phyloP scores from a whole-genome alignment of 2,797 vertebrate species.

The Saxicola maurus region DNA sequence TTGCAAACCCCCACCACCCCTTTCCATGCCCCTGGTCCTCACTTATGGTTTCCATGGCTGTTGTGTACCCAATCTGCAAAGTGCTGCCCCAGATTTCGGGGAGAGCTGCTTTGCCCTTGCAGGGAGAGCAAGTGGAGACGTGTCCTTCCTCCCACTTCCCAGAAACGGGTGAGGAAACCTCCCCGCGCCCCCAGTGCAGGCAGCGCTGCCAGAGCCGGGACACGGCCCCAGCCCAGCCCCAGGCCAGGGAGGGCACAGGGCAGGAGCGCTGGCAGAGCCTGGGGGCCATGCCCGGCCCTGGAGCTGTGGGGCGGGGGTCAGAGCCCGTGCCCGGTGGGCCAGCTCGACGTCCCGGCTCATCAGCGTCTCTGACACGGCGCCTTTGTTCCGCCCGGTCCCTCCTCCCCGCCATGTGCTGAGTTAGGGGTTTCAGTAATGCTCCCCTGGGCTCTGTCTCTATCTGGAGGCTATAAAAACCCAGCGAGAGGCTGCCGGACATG shows the following conservation, averaged over 20 bases:
- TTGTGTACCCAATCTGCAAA: not conserved
- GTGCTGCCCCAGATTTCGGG: fast-evolving
- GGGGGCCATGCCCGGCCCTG: fast-evolving
- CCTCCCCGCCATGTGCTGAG: slow-evolving; percentile 82
- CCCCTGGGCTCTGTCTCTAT: slow-evolving; percentile 67
- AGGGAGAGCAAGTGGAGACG: not conserved
- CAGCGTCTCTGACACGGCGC: slow-evolving; percentile 70
- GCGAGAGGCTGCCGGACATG: not conserved
- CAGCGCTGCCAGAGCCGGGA: not conserved
- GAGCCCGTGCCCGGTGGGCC: not conserved
- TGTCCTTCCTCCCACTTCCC: not conserved
- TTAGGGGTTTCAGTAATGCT: slow-evolving; percentile 74
- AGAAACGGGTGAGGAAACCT: not conserved
- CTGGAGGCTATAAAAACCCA: slow-evolving; percentile 87
- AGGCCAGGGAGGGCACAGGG: fast-evolving
- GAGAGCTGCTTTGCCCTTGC: not conserved
- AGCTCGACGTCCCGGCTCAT: not conserved
- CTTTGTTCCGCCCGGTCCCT: slow-evolving; percentile 61
- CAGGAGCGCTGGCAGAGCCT: fast-evolving
- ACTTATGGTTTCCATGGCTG: fast-evolving
- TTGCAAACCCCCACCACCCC: not conserved
- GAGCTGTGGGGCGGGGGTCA: not conserved
- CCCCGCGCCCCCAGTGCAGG: fast-evolving
- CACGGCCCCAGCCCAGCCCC: not conserved
- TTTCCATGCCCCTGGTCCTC: fast-evolving